These are phyloP conservation scores for Listronotus oregonensis DNA, from an alignment of 1,140 invertebrate genomes.

Conservation along the genomic window DNA sequence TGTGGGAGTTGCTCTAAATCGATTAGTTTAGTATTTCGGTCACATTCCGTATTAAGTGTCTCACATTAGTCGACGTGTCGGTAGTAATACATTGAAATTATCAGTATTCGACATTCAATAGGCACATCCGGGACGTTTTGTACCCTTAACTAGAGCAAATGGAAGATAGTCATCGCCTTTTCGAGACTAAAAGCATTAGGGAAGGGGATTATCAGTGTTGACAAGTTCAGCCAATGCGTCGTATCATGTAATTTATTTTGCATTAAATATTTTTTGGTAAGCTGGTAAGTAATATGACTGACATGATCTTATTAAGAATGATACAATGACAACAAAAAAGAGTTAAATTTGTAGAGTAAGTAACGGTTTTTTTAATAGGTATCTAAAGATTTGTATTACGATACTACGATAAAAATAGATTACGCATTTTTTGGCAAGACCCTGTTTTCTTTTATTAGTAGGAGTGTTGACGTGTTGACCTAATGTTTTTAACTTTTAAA, in stretches of 20 bases:
- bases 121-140: constrained; percentile 8
- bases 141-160: constrained; percentile 9
- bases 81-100: constrained; percentile 17
- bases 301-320: too few relatives aligned
- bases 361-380: too few relatives aligned
- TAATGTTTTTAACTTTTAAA: too few relatives aligned
- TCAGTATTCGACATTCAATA: constrained; percentile 9
- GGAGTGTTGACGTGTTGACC: too few relatives aligned
- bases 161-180: constrained; percentile 15
- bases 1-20: not conserved
- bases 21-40: constrained; percentile 15
- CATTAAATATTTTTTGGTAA: not conserved
- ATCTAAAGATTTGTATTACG: too few relatives aligned
- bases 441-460: too few relatives aligned
- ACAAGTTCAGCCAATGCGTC: constrained; percentile 2
- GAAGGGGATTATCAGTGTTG: constrained; percentile 6
- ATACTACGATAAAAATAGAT: too few relatives aligned
- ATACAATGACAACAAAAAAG: too few relatives aligned
- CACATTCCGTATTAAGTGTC: constrained; percentile 16
- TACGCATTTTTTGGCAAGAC: too few relatives aligned
- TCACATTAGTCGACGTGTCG: constrained; percentile 13
- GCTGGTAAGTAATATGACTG: too few relatives aligned
- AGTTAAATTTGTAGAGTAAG: too few relatives aligned
- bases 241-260: not conserved
- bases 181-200: not conserved